phyloP scores from a whole-genome alignment of 2,113 vertebrate species.

The Poeciliopsis retropinna region DNA sequence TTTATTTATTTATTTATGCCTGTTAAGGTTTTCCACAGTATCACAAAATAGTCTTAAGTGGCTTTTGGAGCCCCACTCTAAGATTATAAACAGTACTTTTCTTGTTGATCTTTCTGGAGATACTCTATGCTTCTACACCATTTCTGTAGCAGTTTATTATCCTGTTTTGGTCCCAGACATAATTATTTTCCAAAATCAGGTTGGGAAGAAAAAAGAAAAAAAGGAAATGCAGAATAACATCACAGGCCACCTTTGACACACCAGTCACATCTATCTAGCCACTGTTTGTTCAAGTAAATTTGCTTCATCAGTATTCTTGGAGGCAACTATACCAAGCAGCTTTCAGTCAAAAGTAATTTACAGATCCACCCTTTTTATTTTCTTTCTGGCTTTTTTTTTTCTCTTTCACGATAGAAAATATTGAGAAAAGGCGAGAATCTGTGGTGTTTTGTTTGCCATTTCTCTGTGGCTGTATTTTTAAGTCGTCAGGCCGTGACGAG shows the following conservation, averaged over 20 bases:
- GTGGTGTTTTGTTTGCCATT: constrained; percentile 49
- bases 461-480: constrained; percentile 70
- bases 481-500: constrained; percentile 71
- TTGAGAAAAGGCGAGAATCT: constrained; percentile 12
- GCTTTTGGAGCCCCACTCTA: not conserved
- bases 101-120: not conserved
- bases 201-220: not conserved
- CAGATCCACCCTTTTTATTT: constrained; percentile 17
- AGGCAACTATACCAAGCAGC: constrained; percentile 61
- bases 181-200: not conserved
- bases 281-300: constrained; percentile 72
- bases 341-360: constrained; percentile 69
- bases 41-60: not conserved
- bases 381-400: constrained; percentile 7
- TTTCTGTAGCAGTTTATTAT: not conserved
- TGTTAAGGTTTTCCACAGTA: not conserved
- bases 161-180: not conserved
- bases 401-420: constrained; percentile 8
- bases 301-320: constrained; percentile 72
- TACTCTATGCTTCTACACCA: not conserved
- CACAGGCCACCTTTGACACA: constrained; percentile 17
- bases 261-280: constrained; percentile 55
- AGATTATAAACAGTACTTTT: not conserved
- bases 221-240: not conserved
- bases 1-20: too few relatives aligned